Conservation (phyloP, 30 jellyfish, hydroid and myxozoan genomes). For the Clytia hemisphaerica region DNA sequence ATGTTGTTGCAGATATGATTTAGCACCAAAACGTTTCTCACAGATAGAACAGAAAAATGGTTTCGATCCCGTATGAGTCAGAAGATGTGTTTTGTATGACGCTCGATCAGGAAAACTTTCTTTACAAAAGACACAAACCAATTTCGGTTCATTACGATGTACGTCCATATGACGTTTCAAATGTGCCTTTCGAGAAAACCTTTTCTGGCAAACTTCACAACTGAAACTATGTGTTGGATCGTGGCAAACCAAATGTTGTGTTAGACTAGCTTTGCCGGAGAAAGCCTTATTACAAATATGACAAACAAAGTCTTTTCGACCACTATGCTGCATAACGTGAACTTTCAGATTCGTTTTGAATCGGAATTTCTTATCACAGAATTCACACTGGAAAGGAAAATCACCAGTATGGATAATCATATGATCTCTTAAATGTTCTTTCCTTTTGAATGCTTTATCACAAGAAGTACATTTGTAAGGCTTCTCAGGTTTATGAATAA, state of each 20-base stretch:
- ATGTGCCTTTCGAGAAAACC: slow-evolving; percentile 29
- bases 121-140: slow-evolving; percentile 25
- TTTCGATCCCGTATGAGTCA: slow-evolving; percentile 34
- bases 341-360: slow-evolving; percentile 31
- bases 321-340: slow-evolving; percentile 31
- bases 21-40: slow-evolving; percentile 30
- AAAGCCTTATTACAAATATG: slow-evolving; percentile 18
- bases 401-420: slow-evolving; percentile 25
- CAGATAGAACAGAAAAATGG: slow-evolving; percentile 30
- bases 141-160: slow-evolving; percentile 5
- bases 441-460: slow-evolving; percentile 26
- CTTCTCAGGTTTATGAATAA: slow-evolving; percentile 36
- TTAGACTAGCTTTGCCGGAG: slow-evolving; percentile 33
- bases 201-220: slow-evolving; percentile 28
- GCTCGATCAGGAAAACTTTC: slow-evolving; percentile 12
- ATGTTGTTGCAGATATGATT: slow-evolving; percentile 21
- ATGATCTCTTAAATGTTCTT: slow-evolving; percentile 33
- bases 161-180: slow-evolving; percentile 34
- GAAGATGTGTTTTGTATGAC: slow-evolving; percentile 16
- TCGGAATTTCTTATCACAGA: slow-evolving; percentile 32
- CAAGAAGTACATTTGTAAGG: slow-evolving; percentile 27
- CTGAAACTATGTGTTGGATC: neutral
- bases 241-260: slow-evolving; percentile 21
- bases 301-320: slow-evolving; percentile 39
- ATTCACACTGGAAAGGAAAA: slow-evolving; percentile 26